Evolutionary conservation across 2,888 invertebrate species (phyloP).

Genomic region (Metopia argyrocephala): DNA sequence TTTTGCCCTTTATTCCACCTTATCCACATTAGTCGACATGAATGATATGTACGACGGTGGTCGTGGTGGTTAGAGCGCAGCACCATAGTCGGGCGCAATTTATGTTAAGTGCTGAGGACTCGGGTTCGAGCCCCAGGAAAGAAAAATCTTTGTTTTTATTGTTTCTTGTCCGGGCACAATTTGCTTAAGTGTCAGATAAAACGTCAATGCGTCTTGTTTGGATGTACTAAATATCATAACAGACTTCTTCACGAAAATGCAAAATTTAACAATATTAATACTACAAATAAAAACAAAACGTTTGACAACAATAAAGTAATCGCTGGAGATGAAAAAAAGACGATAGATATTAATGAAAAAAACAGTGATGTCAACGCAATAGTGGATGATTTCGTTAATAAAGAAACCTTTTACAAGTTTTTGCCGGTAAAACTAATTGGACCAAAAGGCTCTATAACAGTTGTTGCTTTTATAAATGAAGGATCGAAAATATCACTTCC

Average conservation of each 20-base stretch:
- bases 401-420: slow-evolving; percentile 44
- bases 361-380: slow-evolving; percentile 34
- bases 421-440: slow-evolving; percentile 27
- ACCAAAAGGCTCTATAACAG: slow-evolving; percentile 8
- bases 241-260: slow-evolving; percentile 23
- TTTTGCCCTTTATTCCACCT: no score
- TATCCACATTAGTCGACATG: no score
- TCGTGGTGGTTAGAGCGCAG: no score
- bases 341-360: not conserved
- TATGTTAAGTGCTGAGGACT: no score
- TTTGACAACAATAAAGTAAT: not conserved
- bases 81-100: no score
- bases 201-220: slow-evolving; percentile 25
- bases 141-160: slow-evolving; percentile 24
- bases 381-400: not conserved
- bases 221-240: slow-evolving; percentile 10
- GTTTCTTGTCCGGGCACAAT: slow-evolving; percentile 26
- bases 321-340: not conserved
- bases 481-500: slow-evolving; percentile 49
- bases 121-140: no score
- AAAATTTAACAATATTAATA: not conserved
- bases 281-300: slow-evolving; percentile 1
- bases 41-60: no score
- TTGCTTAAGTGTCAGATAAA: slow-evolving; percentile 2
- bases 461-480: slow-evolving; percentile 59